Evolutionary conservation across 2,113 vertebrate genomes (phyloP).

Genomic region (Microcebus murinus): DNA sequence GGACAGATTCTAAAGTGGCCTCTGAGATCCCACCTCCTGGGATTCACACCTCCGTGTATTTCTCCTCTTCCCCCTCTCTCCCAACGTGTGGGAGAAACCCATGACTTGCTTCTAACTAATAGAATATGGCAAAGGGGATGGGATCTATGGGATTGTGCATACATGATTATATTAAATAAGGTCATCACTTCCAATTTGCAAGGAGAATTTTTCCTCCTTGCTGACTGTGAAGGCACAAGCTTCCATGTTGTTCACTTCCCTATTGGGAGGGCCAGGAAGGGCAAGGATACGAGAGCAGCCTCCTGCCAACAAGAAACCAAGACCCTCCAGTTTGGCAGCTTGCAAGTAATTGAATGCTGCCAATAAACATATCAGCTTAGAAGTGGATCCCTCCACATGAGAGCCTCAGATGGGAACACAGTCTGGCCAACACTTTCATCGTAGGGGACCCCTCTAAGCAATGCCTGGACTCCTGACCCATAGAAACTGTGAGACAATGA

Average conservation of each 20-base stretch:
- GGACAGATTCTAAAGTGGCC: not conserved
- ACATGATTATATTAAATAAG: not conserved
- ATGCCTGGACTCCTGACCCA: not conserved
- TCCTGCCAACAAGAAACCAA: not conserved
- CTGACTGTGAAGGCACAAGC: not conserved
- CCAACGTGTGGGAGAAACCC: not conserved
- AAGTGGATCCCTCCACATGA: not conserved
- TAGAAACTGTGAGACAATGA: not conserved
- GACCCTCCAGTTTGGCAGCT: not conserved
- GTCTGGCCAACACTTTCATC: not conserved
- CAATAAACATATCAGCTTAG: not conserved
- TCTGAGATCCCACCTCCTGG: not conserved
- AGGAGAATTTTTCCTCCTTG: not conserved
- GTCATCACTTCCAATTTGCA: not conserved
- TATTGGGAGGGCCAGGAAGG: not conserved
- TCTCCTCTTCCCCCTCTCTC: rapidly evolving
- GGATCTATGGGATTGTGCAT: not conserved
- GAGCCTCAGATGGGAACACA: not conserved
- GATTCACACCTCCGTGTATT: not conserved
- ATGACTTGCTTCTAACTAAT: not conserved
- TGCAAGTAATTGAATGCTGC: not conserved
- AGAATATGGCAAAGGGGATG: not conserved
- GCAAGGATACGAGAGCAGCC: not conserved
- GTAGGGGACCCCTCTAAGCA: not conserved
- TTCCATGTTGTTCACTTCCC: not conserved